These are phyloP conservation scores for mouse (Mus musculus) DNA, from an alignment of 2,113 vertebrate species.

Conservation along the genomic window GRCm39 chr6:80396501-80397000, in stretches of 20 bases:
- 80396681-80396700: not conserved
- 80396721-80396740: not conserved
- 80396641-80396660: too few species aligned
- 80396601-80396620: too few species aligned
- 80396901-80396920: not conserved
- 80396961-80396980: constrained; percentile 72
- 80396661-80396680: not conserved
- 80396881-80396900: not conserved
- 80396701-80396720: not conserved
- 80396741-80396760: constrained; percentile 30
- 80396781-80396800: constrained; percentile 6
- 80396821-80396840: not conserved
- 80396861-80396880: not conserved
- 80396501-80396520: too few species aligned
- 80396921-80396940: constrained; percentile 52
- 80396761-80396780: not conserved
- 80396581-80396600: too few species aligned
- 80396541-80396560: too few species aligned
- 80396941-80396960: constrained; percentile 66
- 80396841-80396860: not conserved
- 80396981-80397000: constrained; percentile 66
- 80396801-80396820: constrained; percentile 30
- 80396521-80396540: too few species aligned
- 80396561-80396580: too few species aligned
- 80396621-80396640: too few species aligned